Base-by-base conservation (phyloP, 2,113 vertebrate genomes). In the Rhinoderma darwinii region DNA sequence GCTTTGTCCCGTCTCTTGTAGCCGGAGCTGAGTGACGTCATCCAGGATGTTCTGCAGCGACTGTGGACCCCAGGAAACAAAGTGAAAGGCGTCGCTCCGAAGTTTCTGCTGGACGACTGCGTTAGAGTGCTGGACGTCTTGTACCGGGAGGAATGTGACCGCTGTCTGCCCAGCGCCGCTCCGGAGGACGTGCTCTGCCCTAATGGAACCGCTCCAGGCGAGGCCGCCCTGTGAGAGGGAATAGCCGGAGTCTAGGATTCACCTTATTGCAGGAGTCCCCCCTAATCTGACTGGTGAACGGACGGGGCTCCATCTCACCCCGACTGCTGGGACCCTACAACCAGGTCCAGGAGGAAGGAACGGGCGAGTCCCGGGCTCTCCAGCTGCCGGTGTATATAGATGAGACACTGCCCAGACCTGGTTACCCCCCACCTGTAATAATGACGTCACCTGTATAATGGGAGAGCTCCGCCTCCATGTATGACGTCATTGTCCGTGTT, bases 41-140 rank as follows among this genome's bases (percentile, higher is more conserved):
- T 94, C 50, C 86, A 92, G 39, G 86, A 93, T n/a, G 92, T 93
- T 39, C 89, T 89, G 89, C 88, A 91, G 27, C 68, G 50, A 37
- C 88, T 95, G 59, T 89, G 88, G 15, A 90, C 91, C 11, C 68
- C 88, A 4, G 41, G 63, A 10, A 79, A 91, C 35, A 90, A 86
- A 85, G 91, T 91, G 92, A 91, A 90, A 77, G 88, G 72, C 12
- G 93, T 89, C 32, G 88, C 91, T 41, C 95, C 95, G 0, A 96
- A 94, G 84, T 92, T 89, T 20, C 91, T 96, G 27, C 86, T 96
- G 77, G 94, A 95, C 89, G 95, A 93, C 91, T 90, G 94, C 83
- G 92, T 91, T 88, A 91, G 89, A 75, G 93, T 93, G 82, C 93
- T 96, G 93, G 89, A 87, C 86, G 94, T 92, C 88, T 91, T 96